Conservation (phyloP, 53 echinoderm and acorn worm genomes). For the Glandiceps talaboti region DNA sequence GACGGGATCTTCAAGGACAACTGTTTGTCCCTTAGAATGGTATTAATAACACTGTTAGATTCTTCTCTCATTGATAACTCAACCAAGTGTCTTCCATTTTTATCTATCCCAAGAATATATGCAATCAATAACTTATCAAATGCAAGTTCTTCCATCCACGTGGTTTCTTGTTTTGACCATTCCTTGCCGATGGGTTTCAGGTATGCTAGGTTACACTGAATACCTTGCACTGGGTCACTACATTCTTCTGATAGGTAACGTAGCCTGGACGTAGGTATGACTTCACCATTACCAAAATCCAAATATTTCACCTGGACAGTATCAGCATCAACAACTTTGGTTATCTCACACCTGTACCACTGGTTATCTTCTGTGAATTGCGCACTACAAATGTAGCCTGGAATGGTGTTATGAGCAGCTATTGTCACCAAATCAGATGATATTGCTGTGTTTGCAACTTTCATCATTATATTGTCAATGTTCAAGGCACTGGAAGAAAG, state of each 20-base stretch:
- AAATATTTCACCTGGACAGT: constrained; percentile 50
- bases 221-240: constrained; percentile 67
- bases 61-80: not conserved
- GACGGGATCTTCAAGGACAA: not conserved
- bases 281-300: constrained; percentile 86
- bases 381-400: not conserved
- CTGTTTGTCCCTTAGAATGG: not conserved
- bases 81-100: not conserved
- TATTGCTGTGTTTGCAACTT: not conserved
- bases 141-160: not conserved
- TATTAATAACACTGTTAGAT: not conserved
- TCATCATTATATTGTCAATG: not conserved
- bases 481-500: not conserved
- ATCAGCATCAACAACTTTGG: not conserved
- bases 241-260: constrained; percentile 36
- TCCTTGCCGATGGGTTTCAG: constrained; percentile 21
- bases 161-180: not conserved
- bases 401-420: not conserved
- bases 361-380: constrained; percentile 4
- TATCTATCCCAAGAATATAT: not conserved
- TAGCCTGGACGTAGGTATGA: constrained; percentile 31
- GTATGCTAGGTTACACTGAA: constrained; percentile 55
- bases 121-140: not conserved
- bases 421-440: not conserved
- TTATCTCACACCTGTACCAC: constrained; percentile 4